These are phyloP conservation scores for Cylas formicarius DNA, from an alignment of 1,140 invertebrate species.

Conservation along the genomic window DNA sequence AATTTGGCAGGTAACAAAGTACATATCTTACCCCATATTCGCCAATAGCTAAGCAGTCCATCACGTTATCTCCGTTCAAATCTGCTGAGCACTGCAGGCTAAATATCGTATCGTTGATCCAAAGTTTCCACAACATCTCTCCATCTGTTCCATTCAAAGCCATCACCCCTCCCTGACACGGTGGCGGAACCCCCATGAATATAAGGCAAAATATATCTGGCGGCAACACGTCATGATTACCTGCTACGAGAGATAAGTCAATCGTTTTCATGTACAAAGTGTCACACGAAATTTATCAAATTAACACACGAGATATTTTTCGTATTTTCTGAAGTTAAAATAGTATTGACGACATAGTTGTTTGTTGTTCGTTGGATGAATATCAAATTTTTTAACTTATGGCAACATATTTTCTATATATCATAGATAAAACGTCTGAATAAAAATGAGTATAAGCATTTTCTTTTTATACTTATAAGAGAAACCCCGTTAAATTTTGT, in stretches of 20 bases:
- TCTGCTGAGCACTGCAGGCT: slow-evolving; percentile 68
- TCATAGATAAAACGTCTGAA: no score
- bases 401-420: no score
- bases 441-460: no score
- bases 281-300: slow-evolving; percentile 3
- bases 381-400: no score
- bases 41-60: slow-evolving; percentile 70
- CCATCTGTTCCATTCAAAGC: slow-evolving; percentile 69
- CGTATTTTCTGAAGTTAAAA: no score
- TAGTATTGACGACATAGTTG: no score
- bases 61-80: slow-evolving; percentile 60
- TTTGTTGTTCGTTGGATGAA: no score
- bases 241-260: slow-evolving; percentile 27
- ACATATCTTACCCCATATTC: slow-evolving; percentile 63
- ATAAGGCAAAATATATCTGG: slow-evolving; percentile 52
- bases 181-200: slow-evolving; percentile 55
- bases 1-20: no score
- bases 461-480: no score
- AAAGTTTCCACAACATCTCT: slow-evolving; percentile 67
- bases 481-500: no score
- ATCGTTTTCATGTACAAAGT: neutral
- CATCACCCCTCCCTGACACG: slow-evolving; percentile 70
- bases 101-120: slow-evolving; percentile 66
- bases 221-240: slow-evolving; percentile 31
- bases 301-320: no score